A percentile compares a stretch with the other conserved stretches of the same genome.
These are phyloP conservation scores for Halcyon chelicuti DNA, from an alignment of 2,797 vertebrate genomes.

Conservation along the genomic window DNA sequence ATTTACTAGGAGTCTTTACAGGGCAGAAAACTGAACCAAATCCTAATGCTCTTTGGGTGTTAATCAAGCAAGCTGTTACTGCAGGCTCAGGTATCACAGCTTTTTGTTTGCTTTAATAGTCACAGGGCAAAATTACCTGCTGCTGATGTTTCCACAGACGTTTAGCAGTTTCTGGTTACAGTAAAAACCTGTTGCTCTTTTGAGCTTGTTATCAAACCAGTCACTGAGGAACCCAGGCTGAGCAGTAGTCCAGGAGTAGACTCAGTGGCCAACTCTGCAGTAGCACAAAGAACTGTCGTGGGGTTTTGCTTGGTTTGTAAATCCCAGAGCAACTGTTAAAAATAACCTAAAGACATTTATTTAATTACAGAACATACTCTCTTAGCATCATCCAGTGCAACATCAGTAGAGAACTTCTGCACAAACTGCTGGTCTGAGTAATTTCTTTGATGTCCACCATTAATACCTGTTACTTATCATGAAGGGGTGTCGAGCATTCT, in stretches of 20 bases:
- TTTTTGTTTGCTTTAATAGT: too few relatives aligned
- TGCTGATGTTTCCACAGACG: background rate
- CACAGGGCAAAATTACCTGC: fast-evolving
- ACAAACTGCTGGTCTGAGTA: background rate
- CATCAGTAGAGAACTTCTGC: background rate
- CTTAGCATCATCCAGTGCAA: background rate
- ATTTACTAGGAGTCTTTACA: fast-evolving
- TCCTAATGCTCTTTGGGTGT: fast-evolving
- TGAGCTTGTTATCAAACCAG: background rate
- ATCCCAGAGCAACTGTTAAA: background rate
- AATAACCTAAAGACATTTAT: background rate
- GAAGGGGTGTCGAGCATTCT: background rate
- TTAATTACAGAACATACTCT: background rate
- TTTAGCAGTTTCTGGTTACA: background rate
- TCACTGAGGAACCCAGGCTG: background rate
- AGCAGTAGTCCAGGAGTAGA: fast-evolving
- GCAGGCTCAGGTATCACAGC: background rate
- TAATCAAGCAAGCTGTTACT: background rate
- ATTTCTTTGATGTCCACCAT: too few relatives aligned
- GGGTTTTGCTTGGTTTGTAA: background rate
- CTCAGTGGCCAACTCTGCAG: background rate
- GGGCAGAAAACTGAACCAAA: fast-evolving
- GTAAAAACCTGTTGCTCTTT: fast-evolving
- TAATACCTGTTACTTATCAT: background rate
- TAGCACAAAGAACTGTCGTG: too few relatives aligned